A percentile compares a stretch with the other conserved stretches of the same genome.
Evolutionary conservation across 2,113 vertebrate species (phyloP).

Genomic region (Phycodurus eques): DNA sequence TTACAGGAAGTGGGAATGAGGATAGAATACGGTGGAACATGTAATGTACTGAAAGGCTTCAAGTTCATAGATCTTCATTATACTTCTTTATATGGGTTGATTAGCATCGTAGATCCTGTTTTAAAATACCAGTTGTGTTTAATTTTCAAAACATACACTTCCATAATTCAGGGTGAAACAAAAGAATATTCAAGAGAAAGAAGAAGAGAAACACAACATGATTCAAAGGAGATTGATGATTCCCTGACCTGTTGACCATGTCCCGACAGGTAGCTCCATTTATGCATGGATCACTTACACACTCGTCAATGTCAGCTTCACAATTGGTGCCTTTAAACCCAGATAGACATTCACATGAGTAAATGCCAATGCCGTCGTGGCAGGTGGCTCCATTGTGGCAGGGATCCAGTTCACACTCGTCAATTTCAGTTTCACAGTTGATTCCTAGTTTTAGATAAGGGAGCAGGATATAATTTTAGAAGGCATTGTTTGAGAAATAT

Average conservation of each 20-base stretch:
- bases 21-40: too few relatives aligned
- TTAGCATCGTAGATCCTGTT: too few relatives aligned
- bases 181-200: not conserved
- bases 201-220: not conserved
- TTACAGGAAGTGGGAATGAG: too few relatives aligned
- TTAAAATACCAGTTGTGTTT: not conserved
- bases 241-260: slow-evolving; percentile 78
- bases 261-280: slow-evolving; percentile 78
- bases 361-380: slow-evolving; percentile 79
- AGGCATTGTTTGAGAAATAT: not conserved
- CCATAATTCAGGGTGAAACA: not conserved
- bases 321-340: slow-evolving; percentile 81
- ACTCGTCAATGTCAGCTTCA: slow-evolving; percentile 83
- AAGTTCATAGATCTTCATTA: too few relatives aligned
- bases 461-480: not conserved
- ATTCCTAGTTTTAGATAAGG: slow-evolving; percentile 66
- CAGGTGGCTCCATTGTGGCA: slow-evolving; percentile 83
- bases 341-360: slow-evolving; percentile 78
- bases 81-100: too few relatives aligned
- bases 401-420: slow-evolving; percentile 83
- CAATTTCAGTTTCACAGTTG: slow-evolving; percentile 85
- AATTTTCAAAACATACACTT: not conserved
- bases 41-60: too few relatives aligned
- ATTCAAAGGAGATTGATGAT: not conserved
- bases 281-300: slow-evolving; percentile 81